Evolutionary conservation across 2,113 vertebrate genomes (phyloP), one percentile per base, ranked within the genome.

Genomic region (Synodontis membranacea): DNA sequence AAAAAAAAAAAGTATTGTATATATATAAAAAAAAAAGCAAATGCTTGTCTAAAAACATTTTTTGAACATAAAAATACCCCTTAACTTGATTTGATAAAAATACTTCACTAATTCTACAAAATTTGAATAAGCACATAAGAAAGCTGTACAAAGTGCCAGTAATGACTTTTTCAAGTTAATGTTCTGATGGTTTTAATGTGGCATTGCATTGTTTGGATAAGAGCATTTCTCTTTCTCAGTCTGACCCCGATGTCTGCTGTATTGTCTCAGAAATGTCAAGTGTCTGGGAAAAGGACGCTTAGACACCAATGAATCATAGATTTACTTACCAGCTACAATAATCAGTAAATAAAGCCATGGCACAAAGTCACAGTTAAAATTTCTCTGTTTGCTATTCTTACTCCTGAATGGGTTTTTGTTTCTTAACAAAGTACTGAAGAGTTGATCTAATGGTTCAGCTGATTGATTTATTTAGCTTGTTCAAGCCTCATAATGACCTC

Each of bases 211-310:
- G 31, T 58, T 80, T 56, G 5, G 7, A 17, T 48, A 62, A 64
- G 37, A n/a, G 42, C 80, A 31, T 82, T 42, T 80, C 50, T 56
- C 48, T 37, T 14, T 8, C 25, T 75, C 72, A n/a, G 44, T 15
- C 14, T 80, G 78, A 80, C 52, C 78, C 78, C n/a, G 28, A 50
- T 15, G 25, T 31, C 46, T 0, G 28, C 44, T 76, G 28, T 50
- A 80, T 80, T 52, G 48, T 42, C 60, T 48, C 60, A 82, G 60
- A 82, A 82, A 82, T 68, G 81, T 50, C 19, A 68, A 28, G 31
- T 39, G 52, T 56, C 79, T 58, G 17, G 1, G 21, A 80, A 80
- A 54, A 42, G 34, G 48, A 66, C 21, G 19, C 46, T 84, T 15
- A 52, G 2, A 52, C 8, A 50, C 6, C 39, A 58, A 46, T 64